phyloP scores from a whole-genome alignment of 2,888 invertebrate species.

The Caenorhabditis sp. region DNA sequence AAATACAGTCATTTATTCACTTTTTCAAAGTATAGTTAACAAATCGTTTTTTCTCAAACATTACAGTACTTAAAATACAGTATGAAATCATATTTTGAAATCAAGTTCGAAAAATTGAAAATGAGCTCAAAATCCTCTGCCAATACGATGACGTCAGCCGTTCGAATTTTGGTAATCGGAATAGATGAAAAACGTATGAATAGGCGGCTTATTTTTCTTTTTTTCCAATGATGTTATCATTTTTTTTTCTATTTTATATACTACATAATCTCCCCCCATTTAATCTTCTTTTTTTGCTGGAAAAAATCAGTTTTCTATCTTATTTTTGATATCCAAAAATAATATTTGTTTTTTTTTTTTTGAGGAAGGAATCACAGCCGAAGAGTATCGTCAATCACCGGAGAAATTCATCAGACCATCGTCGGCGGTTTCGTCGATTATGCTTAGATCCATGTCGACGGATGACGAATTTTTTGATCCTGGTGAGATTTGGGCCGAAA shows the following conservation, averaged over 20 bases:
- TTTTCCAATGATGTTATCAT: not conserved
- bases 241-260: not conserved
- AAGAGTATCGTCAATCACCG: constrained; percentile 54
- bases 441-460: constrained; percentile 45
- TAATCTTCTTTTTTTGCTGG: constrained; percentile 43
- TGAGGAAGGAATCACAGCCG: constrained; percentile 65
- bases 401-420: constrained; percentile 52
- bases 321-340: not conserved
- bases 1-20: no score
- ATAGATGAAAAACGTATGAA: not conserved
- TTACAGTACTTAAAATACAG: no score
- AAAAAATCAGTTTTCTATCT: constrained; percentile 55
- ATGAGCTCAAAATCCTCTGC: no score
- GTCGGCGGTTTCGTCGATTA: constrained; percentile 53
- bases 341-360: no score
- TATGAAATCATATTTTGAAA: no score
- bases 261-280: not conserved
- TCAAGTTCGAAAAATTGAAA: no score
- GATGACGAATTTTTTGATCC: constrained; percentile 65
- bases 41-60: no score
- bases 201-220: not conserved
- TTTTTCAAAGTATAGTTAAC: no score
- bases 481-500: constrained; percentile 32
- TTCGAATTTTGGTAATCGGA: no score
- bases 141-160: no score